A percentile compares a stretch with the other conserved stretches of the same genome.
Conservation (phyloP, 2,113 vertebrate genomes). For the Cariama cristata region DNA sequence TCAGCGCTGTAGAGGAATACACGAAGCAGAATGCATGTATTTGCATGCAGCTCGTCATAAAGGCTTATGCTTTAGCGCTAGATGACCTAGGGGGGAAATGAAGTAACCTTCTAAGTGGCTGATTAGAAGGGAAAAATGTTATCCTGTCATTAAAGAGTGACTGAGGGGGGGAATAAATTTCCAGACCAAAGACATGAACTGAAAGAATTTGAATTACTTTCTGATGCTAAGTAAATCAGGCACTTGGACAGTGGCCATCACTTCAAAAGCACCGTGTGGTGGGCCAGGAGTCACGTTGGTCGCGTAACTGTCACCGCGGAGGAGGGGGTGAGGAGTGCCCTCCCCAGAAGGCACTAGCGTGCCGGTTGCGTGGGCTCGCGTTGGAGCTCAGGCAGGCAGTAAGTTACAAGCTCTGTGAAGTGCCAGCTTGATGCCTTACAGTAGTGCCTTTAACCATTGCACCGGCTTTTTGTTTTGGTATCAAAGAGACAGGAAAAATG, state of each 20-base stretch:
- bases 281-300: background rate
- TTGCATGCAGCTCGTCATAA: slow-evolving; percentile 2
- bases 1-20: background rate
- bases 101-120: slow-evolving; percentile 3
- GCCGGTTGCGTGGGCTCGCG: accelerated
- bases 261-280: background rate
- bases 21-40: background rate
- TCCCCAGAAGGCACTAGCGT: background rate
- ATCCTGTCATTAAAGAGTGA: background rate
- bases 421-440: background rate
- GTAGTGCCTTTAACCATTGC: background rate
- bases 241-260: slow-evolving; percentile 14
- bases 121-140: slow-evolving; percentile 34
- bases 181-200: background rate
- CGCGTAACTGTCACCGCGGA: accelerated
- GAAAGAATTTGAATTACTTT: slow-evolving; percentile 39
- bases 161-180: slow-evolving; percentile 19
- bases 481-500: background rate
- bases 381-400: background rate
- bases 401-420: background rate
- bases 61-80: background rate
- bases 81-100: background rate
- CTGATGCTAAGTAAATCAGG: slow-evolving; percentile 31
- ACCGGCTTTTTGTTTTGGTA: background rate
- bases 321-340: background rate